Evolutionary conservation across 2,888 invertebrate species (phyloP).

Genomic region (Myopa tessellatipennis): DNA sequence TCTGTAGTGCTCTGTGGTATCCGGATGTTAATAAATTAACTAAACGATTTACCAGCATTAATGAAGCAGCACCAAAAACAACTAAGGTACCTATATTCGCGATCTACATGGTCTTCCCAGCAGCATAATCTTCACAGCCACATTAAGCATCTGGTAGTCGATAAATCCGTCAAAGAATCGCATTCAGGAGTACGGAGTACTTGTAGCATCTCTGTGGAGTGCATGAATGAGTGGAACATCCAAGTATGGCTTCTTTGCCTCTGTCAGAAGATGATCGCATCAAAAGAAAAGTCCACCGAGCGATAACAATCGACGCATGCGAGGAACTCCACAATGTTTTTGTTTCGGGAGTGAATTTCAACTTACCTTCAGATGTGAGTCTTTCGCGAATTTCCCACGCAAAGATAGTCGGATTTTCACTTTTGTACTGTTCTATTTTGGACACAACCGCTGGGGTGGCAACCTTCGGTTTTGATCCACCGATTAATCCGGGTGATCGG

Average conservation of each 20-base stretch:
- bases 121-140: conserved; percentile 15
- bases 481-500: conserved; percentile 89
- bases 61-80: conserved; percentile 6
- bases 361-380: conserved; percentile 93
- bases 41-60: conserved; percentile 60
- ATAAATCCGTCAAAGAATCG: conserved; percentile 58
- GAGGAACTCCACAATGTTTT: not conserved
- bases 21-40: conserved; percentile 68
- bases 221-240: not conserved
- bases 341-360: not conserved
- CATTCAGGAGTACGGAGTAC: conserved; percentile 13
- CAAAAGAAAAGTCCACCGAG: conserved; percentile 10
- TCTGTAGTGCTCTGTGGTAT: conserved; percentile 49
- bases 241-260: not conserved
- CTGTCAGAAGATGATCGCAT: conserved; percentile 19
- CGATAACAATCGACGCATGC: conserved; percentile 33
- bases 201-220: not conserved
- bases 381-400: conserved; percentile 99
- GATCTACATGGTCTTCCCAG: conserved; percentile 30
- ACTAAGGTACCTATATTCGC: not conserved
- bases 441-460: conserved; percentile 97
- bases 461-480: conserved; percentile 97
- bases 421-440: conserved; percentile 97
- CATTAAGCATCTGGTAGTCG: conserved; percentile 46
- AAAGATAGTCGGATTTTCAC: conserved; percentile 98